These are phyloP conservation scores for Metacarcinus magister DNA, from an alignment of 2,888 invertebrate species.

Conservation along the genomic window DNA sequence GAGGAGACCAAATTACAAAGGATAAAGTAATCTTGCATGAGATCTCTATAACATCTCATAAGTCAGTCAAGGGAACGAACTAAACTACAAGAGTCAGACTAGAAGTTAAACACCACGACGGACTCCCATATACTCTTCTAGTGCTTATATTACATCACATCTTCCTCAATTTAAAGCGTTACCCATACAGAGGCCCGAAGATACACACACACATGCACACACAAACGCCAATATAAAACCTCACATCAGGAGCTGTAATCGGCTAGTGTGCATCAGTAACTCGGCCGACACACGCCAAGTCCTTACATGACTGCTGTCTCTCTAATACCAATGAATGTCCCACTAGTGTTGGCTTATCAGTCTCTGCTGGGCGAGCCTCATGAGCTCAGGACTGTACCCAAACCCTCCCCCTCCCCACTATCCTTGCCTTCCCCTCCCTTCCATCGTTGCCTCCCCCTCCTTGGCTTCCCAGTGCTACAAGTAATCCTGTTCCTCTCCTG, in stretches of 20 bases:
- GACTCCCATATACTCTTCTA: neutral
- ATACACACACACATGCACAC: neutral
- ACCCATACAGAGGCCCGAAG: neutral
- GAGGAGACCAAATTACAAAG: conserved; percentile 4
- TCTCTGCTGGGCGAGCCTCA: conserved; percentile 34
- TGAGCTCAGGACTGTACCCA: neutral
- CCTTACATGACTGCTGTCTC: conserved; percentile 27
- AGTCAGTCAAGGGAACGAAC: neutral
- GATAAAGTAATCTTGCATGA: neutral
- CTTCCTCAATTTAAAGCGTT: neutral
- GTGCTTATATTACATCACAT: neutral
- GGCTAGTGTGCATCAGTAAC: conserved; percentile 26
- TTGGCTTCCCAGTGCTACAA: neutral
- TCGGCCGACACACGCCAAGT: neutral
- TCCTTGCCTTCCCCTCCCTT: neutral
- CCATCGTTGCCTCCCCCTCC: neutral
- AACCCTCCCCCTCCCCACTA: neutral
- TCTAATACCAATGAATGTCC: conserved; percentile 58
- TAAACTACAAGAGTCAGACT: neutral
- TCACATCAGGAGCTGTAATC: neutral
- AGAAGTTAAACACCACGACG: neutral
- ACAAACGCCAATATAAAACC: conserved; percentile 26
- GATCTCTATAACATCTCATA: neutral
- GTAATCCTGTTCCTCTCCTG: conserved; percentile 12
- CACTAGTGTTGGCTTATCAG: conserved; percentile 54